Conservation (phyloP, 2,888 invertebrate species). For the Hydroisotoma schaefferi region DNA sequence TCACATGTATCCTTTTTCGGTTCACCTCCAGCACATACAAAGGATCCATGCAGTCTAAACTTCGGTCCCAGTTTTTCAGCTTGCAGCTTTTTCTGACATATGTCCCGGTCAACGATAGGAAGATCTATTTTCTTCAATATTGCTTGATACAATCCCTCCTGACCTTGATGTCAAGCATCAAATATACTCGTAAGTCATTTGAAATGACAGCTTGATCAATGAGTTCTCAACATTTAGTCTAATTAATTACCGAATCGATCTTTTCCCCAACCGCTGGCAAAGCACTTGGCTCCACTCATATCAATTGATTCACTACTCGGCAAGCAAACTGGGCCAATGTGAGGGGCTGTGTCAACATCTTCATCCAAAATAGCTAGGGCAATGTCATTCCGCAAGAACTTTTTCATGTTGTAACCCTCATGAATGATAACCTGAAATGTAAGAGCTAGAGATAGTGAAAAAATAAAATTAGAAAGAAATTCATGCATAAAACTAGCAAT, state of each 20-base stretch:
- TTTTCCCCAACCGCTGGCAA: slow-evolving; percentile 73
- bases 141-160: slow-evolving; percentile 51
- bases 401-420: slow-evolving; percentile 60
- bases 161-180: slow-evolving; percentile 9
- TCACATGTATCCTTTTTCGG: slow-evolving; percentile 65
- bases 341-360: slow-evolving; percentile 62
- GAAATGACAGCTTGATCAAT: not conserved
- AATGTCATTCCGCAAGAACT: slow-evolving; percentile 68
- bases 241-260: slow-evolving; percentile 60
- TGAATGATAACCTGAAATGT: slow-evolving; percentile 59
- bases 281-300: slow-evolving; percentile 60
- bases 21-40: slow-evolving; percentile 75
- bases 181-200: not conserved
- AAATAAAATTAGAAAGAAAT: not conserved
- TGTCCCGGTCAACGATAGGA: slow-evolving; percentile 60
- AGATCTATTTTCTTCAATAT: slow-evolving; percentile 72
- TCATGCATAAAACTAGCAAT: not conserved
- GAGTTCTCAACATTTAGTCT: not conserved
- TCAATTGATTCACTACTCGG: slow-evolving; percentile 55
- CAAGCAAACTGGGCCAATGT: slow-evolving; percentile 67
- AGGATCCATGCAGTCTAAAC: slow-evolving; percentile 64
- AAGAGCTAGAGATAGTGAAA: no score
- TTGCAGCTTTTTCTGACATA: slow-evolving; percentile 63
- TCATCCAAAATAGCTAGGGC: slow-evolving; percentile 64
- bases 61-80: slow-evolving; percentile 60